Percentiles rank a stretch among this genome's conserved stretches.
These are phyloP conservation scores for Elaphurus davidianus DNA, from an alignment of 2,113 vertebrate genomes.

Conservation along the genomic window DNA sequence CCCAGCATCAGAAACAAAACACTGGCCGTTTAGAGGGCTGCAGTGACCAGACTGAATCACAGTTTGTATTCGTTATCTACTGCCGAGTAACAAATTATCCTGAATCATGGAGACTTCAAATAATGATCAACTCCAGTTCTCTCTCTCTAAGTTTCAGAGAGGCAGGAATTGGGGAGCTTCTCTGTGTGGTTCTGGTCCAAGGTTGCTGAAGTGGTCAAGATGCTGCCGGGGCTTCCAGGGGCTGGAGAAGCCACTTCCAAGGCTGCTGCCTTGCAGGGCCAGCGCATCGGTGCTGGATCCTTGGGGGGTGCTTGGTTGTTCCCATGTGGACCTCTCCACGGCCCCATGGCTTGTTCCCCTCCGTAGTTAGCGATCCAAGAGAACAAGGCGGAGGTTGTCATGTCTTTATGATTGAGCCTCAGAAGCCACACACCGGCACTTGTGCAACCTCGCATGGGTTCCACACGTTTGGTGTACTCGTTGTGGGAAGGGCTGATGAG, in stretches of 20 bases:
- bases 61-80: neutral
- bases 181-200: no score
- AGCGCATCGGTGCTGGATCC: neutral
- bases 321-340: neutral
- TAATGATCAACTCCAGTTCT: neutral
- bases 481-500: fast-evolving
- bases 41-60: neutral
- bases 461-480: neutral
- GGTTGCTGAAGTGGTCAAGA: neutral
- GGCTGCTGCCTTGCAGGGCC: neutral
- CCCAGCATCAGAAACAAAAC: fast-evolving
- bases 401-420: neutral
- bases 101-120: neutral
- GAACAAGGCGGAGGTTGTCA: neutral
- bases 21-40: neutral
- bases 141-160: neutral
- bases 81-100: neutral
- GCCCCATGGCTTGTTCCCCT: fast-evolving
- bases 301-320: neutral
- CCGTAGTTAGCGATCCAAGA: neutral
- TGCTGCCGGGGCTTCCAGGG: neutral
- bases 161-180: neutral
- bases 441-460: neutral
- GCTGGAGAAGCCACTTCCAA: neutral
- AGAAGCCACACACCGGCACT: neutral